phyloP scores from a whole-genome alignment of 2,888 invertebrate genomes.

The Uropetala carovei region DNA sequence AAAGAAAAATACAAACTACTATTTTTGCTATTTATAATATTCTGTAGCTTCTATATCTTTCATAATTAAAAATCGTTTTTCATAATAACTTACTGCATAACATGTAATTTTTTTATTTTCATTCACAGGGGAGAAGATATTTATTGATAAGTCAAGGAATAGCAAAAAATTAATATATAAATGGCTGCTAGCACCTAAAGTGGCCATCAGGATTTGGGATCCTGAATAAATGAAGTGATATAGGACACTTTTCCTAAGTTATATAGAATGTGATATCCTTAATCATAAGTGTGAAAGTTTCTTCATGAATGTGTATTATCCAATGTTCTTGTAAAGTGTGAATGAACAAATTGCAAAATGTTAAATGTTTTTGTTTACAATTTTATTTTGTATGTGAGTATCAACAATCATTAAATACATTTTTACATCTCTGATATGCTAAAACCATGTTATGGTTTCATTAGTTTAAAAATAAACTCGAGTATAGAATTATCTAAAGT shows the following conservation, averaged over 20 bases:
- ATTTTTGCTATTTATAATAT: no score
- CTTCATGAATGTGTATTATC: neutral
- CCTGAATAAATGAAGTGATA: neutral
- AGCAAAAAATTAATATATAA: neutral
- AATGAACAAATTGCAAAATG: neutral
- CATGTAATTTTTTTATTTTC: neutral
- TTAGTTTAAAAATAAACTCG: neutral
- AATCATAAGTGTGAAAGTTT: neutral
- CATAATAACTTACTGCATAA: no score
- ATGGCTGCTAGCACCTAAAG: neutral
- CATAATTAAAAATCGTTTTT: no score
- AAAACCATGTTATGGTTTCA: neutral
- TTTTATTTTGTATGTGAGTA: conserved; percentile 18
- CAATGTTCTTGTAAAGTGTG: neutral
- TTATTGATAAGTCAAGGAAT: conserved; percentile 12
- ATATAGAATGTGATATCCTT: conserved; percentile 31
- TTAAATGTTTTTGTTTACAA: neutral
- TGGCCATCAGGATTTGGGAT: neutral
- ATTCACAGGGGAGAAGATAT: conserved; percentile 54
- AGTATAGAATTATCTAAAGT: neutral
- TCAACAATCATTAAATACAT: conserved; percentile 23
- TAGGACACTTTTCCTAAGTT: conserved; percentile 35
- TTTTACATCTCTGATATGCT: neutral
- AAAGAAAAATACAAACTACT: no score
- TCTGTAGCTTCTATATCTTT: no score